Evolutionary conservation across 2,113 vertebrate species (phyloP), one percentile per base, ranked within the genome.

Genomic region (Charina bottae): DNA sequence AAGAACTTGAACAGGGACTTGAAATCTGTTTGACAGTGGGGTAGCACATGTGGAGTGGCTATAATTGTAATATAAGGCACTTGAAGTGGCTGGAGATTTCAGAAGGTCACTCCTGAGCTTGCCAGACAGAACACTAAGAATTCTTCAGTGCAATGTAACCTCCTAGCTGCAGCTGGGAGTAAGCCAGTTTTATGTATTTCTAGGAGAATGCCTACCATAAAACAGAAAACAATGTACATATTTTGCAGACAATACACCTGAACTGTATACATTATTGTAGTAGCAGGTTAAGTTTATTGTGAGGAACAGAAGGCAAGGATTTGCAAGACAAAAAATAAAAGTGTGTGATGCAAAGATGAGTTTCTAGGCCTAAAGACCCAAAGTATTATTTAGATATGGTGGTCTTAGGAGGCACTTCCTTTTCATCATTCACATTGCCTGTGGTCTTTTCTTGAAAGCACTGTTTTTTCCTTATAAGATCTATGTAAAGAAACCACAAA

Each of bases 31-130:
- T 88, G 86, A 92, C 55, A 59, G 10, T 13, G 24, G 28, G 54
- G 19, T 46, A 49, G 53, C 2, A 21, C 23, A 8, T 53, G 37
- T 53, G 26, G 86, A 92, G 86, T 60, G 83, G 64, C 55, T 83
- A 87, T 60, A 88, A 91, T 88, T 91, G 85, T 88, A 58, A 92
- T 37, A 46, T 59, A 28, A 88, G 37, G 19, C 86, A 83, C 60
- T 92, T n/a, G 56, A 92, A 88, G 42, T 60, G 64, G 28, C 86
- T 88, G 86, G 55, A 92, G 86, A 60, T 49, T 88, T 59, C 68
- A 60, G 68, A 83, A 92, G 86, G 86, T 92, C 86, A 26, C 54
- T 83, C 54, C 53, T 53, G 11, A 60, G 37, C 64, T 60, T 92
- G 64, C 64, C 17, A 46, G 88, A 58, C 17, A 12, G 54, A 55